Evolutionary conservation across 1,140 invertebrate species (phyloP).

Genomic region (Coptotermes formosanus): DNA sequence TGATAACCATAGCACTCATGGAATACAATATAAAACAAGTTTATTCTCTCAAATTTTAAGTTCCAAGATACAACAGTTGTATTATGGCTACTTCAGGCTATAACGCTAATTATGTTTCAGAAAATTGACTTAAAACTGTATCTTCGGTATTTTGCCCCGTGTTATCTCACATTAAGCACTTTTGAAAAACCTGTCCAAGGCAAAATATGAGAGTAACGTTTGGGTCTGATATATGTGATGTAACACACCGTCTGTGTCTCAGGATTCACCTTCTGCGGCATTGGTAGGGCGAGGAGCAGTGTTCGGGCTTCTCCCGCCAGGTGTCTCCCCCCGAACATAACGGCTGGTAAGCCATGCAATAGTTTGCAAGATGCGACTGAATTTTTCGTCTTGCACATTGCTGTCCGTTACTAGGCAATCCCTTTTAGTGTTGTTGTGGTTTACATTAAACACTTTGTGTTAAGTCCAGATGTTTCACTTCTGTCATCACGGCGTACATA

Average conservation of each 20-base stretch:
- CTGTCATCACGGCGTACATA: not conserved
- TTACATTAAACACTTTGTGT: not conserved
- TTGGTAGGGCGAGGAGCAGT: constrained; percentile 34
- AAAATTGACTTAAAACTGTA: too few species aligned
- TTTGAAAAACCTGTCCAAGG: too few species aligned
- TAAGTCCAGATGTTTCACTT: not conserved
- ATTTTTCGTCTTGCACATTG: not conserved
- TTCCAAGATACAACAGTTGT: too few species aligned
- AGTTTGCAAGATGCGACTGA: not conserved
- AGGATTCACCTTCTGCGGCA: constrained; percentile 28
- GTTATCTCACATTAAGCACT: too few species aligned
- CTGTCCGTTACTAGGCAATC: not conserved
- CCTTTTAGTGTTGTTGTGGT: not conserved
- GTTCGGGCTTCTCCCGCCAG: constrained; percentile 34
- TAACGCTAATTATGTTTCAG: too few species aligned
- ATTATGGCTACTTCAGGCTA: too few species aligned
- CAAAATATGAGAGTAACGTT: not conserved
- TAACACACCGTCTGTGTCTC: constrained; percentile 4
- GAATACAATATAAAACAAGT: too few species aligned
- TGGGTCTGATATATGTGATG: not conserved
- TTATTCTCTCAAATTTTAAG: too few species aligned
- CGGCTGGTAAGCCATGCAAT: constrained; percentile 34
- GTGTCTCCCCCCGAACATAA: constrained; percentile 31
- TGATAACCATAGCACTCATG: too few species aligned
- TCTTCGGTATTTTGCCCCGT: too few species aligned